Evolutionary conservation across 1,140 invertebrate species (phyloP), one percentile per base, ranked within the genome.

Genomic region (Anoplolepis gracilipes): DNA sequence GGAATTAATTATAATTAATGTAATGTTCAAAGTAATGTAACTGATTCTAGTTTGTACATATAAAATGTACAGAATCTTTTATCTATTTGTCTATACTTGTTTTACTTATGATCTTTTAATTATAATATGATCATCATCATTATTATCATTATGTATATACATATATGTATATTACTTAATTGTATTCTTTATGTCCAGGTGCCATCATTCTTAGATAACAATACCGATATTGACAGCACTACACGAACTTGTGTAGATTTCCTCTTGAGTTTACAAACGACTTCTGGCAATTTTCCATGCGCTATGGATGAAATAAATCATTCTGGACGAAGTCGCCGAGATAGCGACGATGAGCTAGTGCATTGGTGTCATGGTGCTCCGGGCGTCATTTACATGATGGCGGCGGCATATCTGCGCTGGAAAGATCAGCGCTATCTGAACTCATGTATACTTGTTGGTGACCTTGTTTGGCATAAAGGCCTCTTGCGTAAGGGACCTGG

Each of bases 341-440:
- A 93, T 5, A 92, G 94, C 33, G 88, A 91, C 25, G 96, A 97
- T 55, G 97, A 97, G 85, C 92, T 98, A 2, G 96, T 98, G 5
- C 98, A 98, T 92, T 98, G 98, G 98, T 98, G 98, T 94, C 98
- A 98, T 94, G 98, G 98, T 1, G 97, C 98, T 42, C 97, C 97
- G 64, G 97, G 98, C 10, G 96, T 97, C 1, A 94, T 98, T 10
- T 98, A 98, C 92, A 92, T 98, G 28, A 96, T 98, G 95, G 98
- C 97, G 2, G 97, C 97, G 94, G 97, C 98, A 0, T 98, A 97
- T 93, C 91, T 97, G 5, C 92, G 97, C 3, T 98, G 96, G 94
- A 96, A 97, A 84, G 97, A 98, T 84, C 93, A 96, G 3, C 97
- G 97, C 91, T 98, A 98, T 93, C 93, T 98, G 11, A 92, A 96